A percentile compares a stretch with the other conserved stretches of the same genome.
Evolutionary conservation across 2,797 vertebrate species (phyloP).

Genomic region (Crocodylus rhombifer): DNA sequence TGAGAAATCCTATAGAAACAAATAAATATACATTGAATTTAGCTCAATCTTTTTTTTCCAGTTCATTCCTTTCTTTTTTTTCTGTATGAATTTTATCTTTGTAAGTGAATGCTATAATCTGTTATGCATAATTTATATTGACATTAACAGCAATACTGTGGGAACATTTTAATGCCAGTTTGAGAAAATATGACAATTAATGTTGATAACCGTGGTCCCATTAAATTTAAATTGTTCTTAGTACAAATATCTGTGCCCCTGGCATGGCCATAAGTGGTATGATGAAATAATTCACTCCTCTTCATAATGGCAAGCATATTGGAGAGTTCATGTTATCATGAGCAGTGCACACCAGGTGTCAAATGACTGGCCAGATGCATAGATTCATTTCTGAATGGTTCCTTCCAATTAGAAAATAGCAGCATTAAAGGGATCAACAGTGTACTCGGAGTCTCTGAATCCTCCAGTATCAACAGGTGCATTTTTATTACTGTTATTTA

Average conservation of each 20-base stretch:
- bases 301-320: constrained; percentile 20
- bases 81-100: constrained; percentile 37
- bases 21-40: constrained; percentile 45
- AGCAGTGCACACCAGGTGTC: constrained; percentile 49
- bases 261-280: background rate
- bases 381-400: constrained; percentile 64
- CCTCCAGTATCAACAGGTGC: constrained; percentile 35
- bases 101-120: constrained; percentile 41
- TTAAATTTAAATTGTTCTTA: constrained; percentile 49
- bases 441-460: constrained; percentile 50
- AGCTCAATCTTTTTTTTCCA: constrained; percentile 4
- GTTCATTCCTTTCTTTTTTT: background rate
- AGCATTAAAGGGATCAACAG: background rate
- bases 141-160: constrained; percentile 55
- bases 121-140: constrained; percentile 71
- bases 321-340: constrained; percentile 48
- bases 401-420: constrained; percentile 66
- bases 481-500: constrained; percentile 43
- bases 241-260: background rate
- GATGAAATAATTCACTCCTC: constrained; percentile 56
- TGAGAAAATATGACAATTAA: constrained; percentile 65
- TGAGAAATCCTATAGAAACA: background rate
- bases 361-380: constrained; percentile 52
- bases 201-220: constrained; percentile 30
- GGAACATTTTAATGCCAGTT: constrained; percentile 56